Evolutionary conservation across 2,113 vertebrate species (phyloP), one percentile per base, ranked within the genome.

Genomic region (Syngnathus typhle): DNA sequence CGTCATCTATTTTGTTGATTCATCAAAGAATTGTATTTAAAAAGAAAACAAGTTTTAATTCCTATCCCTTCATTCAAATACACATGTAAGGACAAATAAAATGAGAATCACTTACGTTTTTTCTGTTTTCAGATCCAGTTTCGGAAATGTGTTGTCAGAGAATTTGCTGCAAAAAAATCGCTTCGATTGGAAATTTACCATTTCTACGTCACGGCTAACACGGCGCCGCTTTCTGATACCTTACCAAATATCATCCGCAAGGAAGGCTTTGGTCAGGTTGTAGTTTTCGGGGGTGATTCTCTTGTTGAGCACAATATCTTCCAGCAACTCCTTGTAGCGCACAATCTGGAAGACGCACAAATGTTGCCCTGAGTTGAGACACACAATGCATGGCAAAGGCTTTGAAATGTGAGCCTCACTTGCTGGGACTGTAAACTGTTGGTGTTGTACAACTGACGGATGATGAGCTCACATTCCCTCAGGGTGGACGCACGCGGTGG

Each of bases 371-470:
- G 52, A 55, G 9, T 55, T 27, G 23, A 39, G 21, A 75, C 13
- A 73, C 18, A 63, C 1, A 51, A 5, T n/a, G 36, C 9, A 54
- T 2, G 21, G 59, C 37, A 8, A 66, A 67, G 3, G 44, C 6
- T 60, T 43, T 9, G 7, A 13, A 64, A 13, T 37, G 6, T 23
- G 55, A 3, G 12, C 51, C 91, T 84, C 75, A 94, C 94, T 87
- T 95, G 92, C 68, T 93, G 92, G 72, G 91, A 91, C 79, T 94
- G 93, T 74, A 93, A 83, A 66, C 89, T 89, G 87, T 93, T 94
- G 62, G 91, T 87, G 0, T 85, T 93, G 88, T 92, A 93, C 36
- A 95, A 89, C 84, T 94, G 92, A 0, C 80, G 88, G 71, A 94
- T 94, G 83, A 94, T 84, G 68, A 92, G 84, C 76, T 93, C 91